Conservation (phyloP, 2,888 invertebrate species). For the Heliconius sara region DNA sequence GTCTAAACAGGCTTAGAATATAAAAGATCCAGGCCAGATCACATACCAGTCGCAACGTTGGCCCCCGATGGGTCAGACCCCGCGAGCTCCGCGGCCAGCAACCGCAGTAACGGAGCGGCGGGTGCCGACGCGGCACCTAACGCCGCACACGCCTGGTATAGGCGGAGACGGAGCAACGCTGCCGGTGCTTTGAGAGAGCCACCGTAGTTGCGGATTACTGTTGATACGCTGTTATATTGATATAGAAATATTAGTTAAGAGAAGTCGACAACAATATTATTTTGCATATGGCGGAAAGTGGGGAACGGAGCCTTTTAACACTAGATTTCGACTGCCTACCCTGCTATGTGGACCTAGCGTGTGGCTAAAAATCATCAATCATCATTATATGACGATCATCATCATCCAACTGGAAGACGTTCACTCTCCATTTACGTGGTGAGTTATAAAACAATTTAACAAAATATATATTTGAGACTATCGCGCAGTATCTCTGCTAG, state of each 20-base stretch:
- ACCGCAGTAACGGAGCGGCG: slow-evolving; percentile 86
- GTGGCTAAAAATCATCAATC: too few relatives aligned
- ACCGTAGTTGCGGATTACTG: slow-evolving; percentile 94
- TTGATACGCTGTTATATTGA: slow-evolving; percentile 86
- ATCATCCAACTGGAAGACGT: too few relatives aligned
- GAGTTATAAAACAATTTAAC: too few relatives aligned
- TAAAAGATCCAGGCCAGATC: too few relatives aligned
- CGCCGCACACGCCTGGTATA: slow-evolving; percentile 91
- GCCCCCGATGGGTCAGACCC: slow-evolving; percentile 97
- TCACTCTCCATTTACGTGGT: too few relatives aligned
- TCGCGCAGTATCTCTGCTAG: too few relatives aligned
- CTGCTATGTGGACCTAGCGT: too few relatives aligned
- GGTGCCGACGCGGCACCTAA: slow-evolving; percentile 57
- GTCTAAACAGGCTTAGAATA: too few relatives aligned
- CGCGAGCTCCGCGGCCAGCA: slow-evolving; percentile 97
- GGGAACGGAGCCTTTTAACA: neutral
- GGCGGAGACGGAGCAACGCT: slow-evolving; percentile 94
- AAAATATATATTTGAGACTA: too few relatives aligned
- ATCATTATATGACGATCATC: too few relatives aligned
- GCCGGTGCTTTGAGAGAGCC: slow-evolving; percentile 96
- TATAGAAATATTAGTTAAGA: neutral
- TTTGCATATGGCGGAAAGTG: too few relatives aligned
- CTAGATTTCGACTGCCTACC: neutral
- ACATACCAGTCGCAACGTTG: slow-evolving; percentile 83
- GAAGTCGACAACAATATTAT: too few relatives aligned